These are phyloP conservation scores for Erpobdella octoculata DNA, from an alignment of 2,888 invertebrate genomes.

Conservation along the genomic window DNA sequence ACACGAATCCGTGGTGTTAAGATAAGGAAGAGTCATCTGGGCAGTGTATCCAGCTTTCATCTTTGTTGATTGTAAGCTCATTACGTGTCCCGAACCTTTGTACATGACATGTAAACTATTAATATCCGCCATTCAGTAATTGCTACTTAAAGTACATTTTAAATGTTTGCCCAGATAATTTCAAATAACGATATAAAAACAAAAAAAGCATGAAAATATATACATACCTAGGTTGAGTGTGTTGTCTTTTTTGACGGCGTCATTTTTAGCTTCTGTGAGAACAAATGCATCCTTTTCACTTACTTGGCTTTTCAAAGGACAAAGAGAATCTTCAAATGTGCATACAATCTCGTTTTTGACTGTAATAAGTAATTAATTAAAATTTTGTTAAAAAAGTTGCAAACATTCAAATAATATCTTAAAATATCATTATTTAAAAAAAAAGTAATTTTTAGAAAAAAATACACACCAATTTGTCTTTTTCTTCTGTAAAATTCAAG, in stretches of 20 bases:
- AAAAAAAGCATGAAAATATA: not conserved
- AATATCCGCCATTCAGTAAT: not conserved
- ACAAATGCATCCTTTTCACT: constrained; percentile 1
- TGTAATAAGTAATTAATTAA: too few relatives aligned
- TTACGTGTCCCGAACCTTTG: constrained; percentile 29
- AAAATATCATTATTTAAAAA: too few relatives aligned
- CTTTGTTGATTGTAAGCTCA: constrained; percentile 24
- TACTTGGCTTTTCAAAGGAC: not conserved
- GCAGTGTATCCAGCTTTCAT: constrained; percentile 27
- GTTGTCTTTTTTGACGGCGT: constrained; percentile 16
- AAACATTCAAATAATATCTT: too few relatives aligned
- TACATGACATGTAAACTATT: not conserved
- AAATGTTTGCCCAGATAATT: too few relatives aligned
- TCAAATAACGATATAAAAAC: too few relatives aligned
- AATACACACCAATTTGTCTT: constrained; percentile 14
- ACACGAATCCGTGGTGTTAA: constrained; percentile 31
- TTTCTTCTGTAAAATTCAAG: constrained; percentile 29
- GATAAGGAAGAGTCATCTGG: constrained; percentile 17
- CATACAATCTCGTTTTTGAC: not conserved
- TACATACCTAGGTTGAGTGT: constrained; percentile 23
- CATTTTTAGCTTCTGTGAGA: not conserved
- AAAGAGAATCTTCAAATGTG: constrained; percentile 21
- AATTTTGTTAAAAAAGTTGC: too few relatives aligned
- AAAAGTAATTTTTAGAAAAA: too few relatives aligned
- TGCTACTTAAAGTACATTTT: too few relatives aligned